Evolutionary conservation across 2,888 invertebrate genomes (phyloP).

Genomic region (Psylliodes chrysocephalus): DNA sequence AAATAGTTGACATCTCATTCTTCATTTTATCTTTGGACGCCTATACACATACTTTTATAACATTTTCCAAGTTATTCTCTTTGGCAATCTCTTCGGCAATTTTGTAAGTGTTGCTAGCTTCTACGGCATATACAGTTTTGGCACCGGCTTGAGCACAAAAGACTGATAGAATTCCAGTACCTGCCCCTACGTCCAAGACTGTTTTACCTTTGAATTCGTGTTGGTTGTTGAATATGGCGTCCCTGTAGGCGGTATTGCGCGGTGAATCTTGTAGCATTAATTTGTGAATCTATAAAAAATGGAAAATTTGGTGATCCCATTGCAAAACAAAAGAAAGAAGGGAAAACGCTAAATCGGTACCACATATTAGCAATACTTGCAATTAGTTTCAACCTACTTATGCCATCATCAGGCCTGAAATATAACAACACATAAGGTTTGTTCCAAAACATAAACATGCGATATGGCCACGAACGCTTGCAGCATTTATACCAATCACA

Average conservation of each 20-base stretch:
- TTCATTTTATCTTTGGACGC: too few species aligned
- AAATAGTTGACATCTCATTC: too few species aligned
- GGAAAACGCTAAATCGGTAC: too few species aligned
- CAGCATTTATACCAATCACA: too few species aligned
- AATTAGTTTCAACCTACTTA: too few species aligned
- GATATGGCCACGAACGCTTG: too few species aligned
- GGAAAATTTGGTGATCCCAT: too few species aligned
- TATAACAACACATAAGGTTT: too few species aligned
- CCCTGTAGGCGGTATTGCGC: constrained; percentile 81
- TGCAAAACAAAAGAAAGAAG: too few species aligned
- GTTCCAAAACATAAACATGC: too few species aligned
- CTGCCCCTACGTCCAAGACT: constrained; percentile 88
- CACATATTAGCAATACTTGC: too few species aligned
- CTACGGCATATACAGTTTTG: constrained; percentile 84
- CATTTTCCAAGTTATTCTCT: constrained; percentile 75
- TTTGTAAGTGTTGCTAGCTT: constrained; percentile 78
- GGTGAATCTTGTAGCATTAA: constrained; percentile 82
- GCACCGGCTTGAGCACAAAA: constrained; percentile 94
- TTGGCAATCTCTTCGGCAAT: constrained; percentile 74
- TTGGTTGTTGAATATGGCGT: constrained; percentile 78
- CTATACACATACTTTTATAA: constrained; percentile 73
- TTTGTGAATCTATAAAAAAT: constrained; percentile 75
- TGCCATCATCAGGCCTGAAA: too few species aligned
- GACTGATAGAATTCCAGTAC: constrained; percentile 88
- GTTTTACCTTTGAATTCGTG: constrained; percentile 78